These are phyloP conservation scores for Nephotettix cincticeps DNA, from an alignment of 1,140 invertebrate species.

Conservation along the genomic window DNA sequence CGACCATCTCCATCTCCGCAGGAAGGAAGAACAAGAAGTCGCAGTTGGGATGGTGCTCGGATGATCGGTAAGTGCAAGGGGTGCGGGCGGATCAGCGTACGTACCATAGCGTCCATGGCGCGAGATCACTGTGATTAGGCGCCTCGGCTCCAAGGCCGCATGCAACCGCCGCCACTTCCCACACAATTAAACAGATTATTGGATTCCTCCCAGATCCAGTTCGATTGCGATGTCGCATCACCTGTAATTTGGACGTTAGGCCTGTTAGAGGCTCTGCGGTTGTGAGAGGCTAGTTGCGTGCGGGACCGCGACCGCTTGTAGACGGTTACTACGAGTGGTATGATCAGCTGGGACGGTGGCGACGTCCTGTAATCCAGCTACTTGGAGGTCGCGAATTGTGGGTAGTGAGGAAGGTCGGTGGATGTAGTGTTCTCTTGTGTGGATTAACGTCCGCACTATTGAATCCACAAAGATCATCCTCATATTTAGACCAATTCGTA, in stretches of 20 bases:
- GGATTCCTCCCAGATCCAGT: constrained; percentile 10
- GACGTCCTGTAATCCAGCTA: no score
- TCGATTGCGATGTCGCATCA: background rate
- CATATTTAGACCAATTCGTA: no score
- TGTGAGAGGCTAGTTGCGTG: background rate
- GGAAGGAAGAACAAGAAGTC: no score
- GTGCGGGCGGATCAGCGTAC: background rate
- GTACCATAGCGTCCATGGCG: constrained; percentile 8
- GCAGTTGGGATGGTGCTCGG: background rate
- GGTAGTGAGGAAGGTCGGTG: no score
- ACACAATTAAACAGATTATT: constrained; percentile 22
- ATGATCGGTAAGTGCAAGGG: background rate
- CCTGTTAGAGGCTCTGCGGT: background rate
- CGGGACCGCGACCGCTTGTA: no score
- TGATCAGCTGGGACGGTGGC: no score
- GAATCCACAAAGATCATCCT: no score
- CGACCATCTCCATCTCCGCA: no score
- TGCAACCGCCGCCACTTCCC: constrained; percentile 14
- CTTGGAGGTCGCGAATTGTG: no score
- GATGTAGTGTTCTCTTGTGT: no score
- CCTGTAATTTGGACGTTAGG: constrained; percentile 1
- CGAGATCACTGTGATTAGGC: background rate
- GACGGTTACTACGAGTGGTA: no score
- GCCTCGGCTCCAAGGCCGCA: background rate
- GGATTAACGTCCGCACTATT: no score